These are phyloP conservation scores for Bubo scandiacus DNA, from an alignment of 2,113 vertebrate genomes.

Conservation along the genomic window DNA sequence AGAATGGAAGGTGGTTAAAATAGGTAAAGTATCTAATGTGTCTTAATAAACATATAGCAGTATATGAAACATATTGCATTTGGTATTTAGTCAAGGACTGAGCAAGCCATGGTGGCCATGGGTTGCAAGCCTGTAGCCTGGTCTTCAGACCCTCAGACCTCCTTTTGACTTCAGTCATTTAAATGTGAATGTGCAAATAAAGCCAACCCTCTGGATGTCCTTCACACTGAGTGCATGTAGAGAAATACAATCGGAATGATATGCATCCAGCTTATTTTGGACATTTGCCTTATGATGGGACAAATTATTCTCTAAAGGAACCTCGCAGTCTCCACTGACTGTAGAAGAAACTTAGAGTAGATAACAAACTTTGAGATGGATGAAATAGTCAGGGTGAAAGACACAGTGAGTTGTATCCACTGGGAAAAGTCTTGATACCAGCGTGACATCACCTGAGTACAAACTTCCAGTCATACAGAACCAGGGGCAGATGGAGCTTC, in stretches of 20 bases:
- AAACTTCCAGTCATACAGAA: neutral
- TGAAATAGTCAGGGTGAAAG: neutral
- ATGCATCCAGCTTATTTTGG: neutral
- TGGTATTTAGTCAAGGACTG: neutral
- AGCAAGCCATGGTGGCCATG: neutral
- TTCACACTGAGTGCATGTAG: neutral
- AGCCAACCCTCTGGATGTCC: neutral
- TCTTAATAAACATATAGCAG: neutral
- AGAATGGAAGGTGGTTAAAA: neutral
- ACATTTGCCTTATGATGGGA: neutral
- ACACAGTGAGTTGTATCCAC: neutral
- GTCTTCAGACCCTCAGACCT: neutral
- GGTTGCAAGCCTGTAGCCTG: neutral
- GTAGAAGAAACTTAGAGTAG: neutral
- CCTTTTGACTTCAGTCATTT: neutral
- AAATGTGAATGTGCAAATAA: neutral
- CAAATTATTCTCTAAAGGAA: neutral
- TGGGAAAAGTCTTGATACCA: neutral
- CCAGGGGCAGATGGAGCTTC: neutral
- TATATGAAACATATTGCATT: neutral
- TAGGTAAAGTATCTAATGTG: neutral
- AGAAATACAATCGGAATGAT: neutral
- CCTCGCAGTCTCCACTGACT: neutral
- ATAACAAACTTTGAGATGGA: neutral
- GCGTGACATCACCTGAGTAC: neutral